Evolutionary conservation across 2,797 vertebrate genomes (phyloP).

Genomic region (Galago senegalensis): DNA sequence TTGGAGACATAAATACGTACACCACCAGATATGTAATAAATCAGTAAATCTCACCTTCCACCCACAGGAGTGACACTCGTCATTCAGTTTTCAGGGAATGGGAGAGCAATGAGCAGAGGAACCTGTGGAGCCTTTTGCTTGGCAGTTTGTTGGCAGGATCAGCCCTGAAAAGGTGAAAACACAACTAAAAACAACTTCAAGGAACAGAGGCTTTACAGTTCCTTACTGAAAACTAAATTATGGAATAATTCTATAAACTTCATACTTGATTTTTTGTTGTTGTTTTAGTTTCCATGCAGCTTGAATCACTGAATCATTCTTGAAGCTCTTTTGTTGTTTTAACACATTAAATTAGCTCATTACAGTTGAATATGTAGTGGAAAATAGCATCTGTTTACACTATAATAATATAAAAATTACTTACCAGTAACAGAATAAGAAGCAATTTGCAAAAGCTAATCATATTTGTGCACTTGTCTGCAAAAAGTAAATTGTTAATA

Average conservation of each 20-base stretch:
- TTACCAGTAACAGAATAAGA: conserved; percentile 89
- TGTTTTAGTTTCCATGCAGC: conserved; percentile 71
- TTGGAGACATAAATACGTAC: background rate
- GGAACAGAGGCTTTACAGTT: background rate
- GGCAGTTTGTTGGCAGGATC: background rate
- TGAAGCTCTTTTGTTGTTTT: conserved; percentile 87
- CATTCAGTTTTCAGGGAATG: background rate
- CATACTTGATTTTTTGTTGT: conserved; percentile 76
- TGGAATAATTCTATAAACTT: conserved; percentile 64
- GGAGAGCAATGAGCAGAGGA: background rate
- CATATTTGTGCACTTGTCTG: conserved; percentile 88
- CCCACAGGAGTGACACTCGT: background rate
- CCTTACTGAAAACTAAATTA: conserved; percentile 52
- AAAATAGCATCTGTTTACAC: conserved; percentile 89
- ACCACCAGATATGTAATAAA: background rate
- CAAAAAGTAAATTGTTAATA: conserved; percentile 87
- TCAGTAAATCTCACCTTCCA: background rate
- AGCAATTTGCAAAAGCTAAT: conserved; percentile 89
- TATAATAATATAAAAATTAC: conserved; percentile 90
- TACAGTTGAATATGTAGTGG: conserved; percentile 85
- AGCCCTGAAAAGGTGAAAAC: background rate
- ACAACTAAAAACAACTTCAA: background rate
- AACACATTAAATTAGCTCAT: conserved; percentile 88
- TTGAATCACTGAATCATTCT: conserved; percentile 83
- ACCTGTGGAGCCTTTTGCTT: background rate